A percentile compares a stretch with the other conserved stretches of the same genome.
These are phyloP conservation scores for Parasteatoda tepidariorum DNA, from an alignment of 1,140 invertebrate genomes.

Conservation along the genomic window DNA sequence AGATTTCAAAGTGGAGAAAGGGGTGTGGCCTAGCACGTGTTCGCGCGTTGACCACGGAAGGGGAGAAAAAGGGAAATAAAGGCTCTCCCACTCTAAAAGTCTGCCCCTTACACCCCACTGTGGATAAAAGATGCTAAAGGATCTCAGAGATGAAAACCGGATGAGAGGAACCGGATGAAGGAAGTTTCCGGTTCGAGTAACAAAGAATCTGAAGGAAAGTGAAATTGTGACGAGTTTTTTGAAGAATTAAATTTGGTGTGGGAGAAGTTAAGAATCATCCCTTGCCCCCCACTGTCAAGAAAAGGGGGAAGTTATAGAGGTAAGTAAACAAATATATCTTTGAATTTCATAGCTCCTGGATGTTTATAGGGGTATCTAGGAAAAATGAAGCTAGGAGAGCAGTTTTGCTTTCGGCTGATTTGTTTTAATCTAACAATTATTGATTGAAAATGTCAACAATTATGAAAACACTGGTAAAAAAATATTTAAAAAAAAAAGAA, in stretches of 20 bases:
- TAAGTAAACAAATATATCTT: background rate
- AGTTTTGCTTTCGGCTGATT: too few relatives aligned
- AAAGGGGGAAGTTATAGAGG: background rate
- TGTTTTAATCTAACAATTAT: too few relatives aligned
- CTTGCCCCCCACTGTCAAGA: background rate
- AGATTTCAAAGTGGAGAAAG: conserved; percentile 16
- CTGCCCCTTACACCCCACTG: background rate
- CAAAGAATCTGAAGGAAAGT: background rate
- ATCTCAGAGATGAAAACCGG: conserved; percentile 26
- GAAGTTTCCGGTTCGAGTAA: conserved; percentile 39
- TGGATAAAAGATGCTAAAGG: conserved; percentile 36
- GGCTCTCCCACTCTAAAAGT: background rate
- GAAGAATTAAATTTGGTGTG: background rate
- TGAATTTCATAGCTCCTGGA: too few relatives aligned
- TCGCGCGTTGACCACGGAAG: background rate
- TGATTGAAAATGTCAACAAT: too few relatives aligned
- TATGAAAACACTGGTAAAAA: too few relatives aligned
- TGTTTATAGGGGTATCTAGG: too few relatives aligned
- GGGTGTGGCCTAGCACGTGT: conserved; percentile 38
- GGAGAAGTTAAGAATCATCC: background rate
- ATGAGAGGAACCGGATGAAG: conserved; percentile 46
- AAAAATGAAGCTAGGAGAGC: too few relatives aligned
- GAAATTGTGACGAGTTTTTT: background rate
- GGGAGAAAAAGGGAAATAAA: background rate
- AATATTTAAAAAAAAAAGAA: too few relatives aligned